Evolutionary conservation across 2,113 vertebrate genomes (phyloP), one percentile per base, ranked within the genome.

Genomic region (Malurus cyaneus): DNA sequence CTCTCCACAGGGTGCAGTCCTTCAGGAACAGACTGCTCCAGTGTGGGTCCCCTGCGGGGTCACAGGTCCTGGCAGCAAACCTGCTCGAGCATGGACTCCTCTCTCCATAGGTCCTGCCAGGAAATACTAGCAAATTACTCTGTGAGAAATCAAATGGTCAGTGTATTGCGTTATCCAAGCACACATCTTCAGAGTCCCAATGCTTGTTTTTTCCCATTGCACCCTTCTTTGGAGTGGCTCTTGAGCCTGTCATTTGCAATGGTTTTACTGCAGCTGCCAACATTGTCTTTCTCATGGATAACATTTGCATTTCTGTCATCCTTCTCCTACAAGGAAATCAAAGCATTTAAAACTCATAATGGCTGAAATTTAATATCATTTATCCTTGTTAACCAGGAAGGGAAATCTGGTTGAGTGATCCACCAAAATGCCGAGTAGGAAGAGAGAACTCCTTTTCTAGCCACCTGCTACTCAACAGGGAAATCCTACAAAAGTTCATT

Each of bases 261-360:
- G 59, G 88, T 79, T 88, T 94, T 88, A 74, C 46, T 94, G 34
- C 70, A 91, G 56, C 49, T 91, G 82, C 39, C 95, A 80, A 34
- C 28, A 49, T 54, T 83, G 72, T 85, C 62, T 91, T 96, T 87
- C 70, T 85, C 61, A 46, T 52, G 44, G 60, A 66, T 52, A 71
- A 61, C 13, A 41, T 84, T 80, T 92, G 59, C 34, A 41, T 80
- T 90, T 95, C 47, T 84, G 56, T 80, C 65, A 82, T 87, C 25
- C 36, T 84, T 94, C 23, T 41, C 36, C 11, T 25, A 49, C 24
- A 69, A 91, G 44, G 26, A 93, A 83, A 76, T 56, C 17, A 73
- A 86, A 94, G 34, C 31, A 76, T 89, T 92, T 85, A 26, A 85
- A 87, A n/a, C 15, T 34, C 23, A 5, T 56, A 67, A 53, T 44